Evolutionary conservation across 2,113 vertebrate genomes (phyloP).

Genomic region (Blennius ocellaris): DNA sequence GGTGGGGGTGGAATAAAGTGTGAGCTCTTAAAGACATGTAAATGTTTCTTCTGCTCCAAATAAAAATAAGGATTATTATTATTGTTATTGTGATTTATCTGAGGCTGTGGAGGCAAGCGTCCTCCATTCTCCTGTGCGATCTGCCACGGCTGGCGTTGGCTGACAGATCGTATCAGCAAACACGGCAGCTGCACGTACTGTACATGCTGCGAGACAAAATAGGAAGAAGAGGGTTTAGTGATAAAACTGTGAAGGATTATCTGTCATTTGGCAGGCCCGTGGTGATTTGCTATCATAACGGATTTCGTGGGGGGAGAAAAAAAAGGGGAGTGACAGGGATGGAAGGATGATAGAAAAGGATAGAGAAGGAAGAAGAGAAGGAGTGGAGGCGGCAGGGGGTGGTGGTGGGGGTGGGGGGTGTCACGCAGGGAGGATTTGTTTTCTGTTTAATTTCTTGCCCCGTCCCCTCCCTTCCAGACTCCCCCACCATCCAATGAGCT

Average conservation of each 20-base stretch:
- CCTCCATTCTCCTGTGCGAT: conserved; percentile 75
- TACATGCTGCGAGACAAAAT: conserved; percentile 77
- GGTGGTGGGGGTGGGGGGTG: conserved; percentile 54
- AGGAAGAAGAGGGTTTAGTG: conserved; percentile 75
- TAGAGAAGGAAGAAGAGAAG: conserved; percentile 40
- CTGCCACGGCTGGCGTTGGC: conserved; percentile 60
- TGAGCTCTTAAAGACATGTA: conserved; percentile 11
- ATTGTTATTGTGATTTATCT: conserved; percentile 65
- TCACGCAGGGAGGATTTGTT: conserved; percentile 70
- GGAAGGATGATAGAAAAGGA: conserved; percentile 69
- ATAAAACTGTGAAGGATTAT: conserved; percentile 86
- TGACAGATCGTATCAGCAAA: conserved; percentile 83
- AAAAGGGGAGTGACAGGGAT: conserved; percentile 66
- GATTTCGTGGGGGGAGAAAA: conserved; percentile 70
- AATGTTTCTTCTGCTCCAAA: conserved; percentile 32
- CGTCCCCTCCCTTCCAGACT: conserved; percentile 48
- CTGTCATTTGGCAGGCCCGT: conserved; percentile 72
- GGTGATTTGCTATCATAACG: conserved; percentile 81
- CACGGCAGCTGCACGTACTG: conserved; percentile 66
- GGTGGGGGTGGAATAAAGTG: background rate
- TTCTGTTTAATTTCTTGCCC: conserved; percentile 75
- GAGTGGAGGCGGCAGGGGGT: conserved; percentile 44
- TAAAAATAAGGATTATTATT: conserved; percentile 44
- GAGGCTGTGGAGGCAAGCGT: conserved; percentile 49
- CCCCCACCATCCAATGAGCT: conserved; percentile 66